phyloP scores from a whole-genome alignment of 2,888 invertebrate genomes.

The Acrobasis repandana region DNA sequence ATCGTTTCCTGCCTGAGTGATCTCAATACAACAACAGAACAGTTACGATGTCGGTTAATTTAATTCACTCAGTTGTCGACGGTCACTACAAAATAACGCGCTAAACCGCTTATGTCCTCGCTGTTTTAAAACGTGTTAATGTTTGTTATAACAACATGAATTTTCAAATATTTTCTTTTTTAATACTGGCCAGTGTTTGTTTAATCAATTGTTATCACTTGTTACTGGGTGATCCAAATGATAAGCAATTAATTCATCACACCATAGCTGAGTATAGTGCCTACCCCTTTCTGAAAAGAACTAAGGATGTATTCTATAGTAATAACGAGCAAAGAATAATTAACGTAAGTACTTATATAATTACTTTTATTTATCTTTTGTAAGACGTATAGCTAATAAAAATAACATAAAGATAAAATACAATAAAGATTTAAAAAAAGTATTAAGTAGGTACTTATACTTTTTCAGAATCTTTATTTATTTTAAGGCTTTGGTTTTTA shows the following conservation, averaged over 20 bases:
- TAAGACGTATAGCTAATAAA: no score
- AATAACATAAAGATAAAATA: no score
- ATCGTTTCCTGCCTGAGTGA: conserved; percentile 2
- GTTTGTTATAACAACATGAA: conserved; percentile 38
- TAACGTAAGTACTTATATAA: conserved; percentile 4
- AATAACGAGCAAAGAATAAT: conserved; percentile 5
- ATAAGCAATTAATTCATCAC: conserved; percentile 11
- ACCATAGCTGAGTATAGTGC: conserved; percentile 37
- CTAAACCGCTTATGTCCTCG: conserved; percentile 25
- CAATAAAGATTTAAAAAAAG: no score
- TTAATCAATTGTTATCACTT: conserved; percentile 44
- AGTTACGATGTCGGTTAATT: conserved; percentile 4
- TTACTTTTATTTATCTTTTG: neutral
- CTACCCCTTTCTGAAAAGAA: conserved; percentile 49
- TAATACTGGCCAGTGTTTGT: conserved; percentile 35
- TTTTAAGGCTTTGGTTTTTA: no score
- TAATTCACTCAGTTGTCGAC: conserved; percentile 5
- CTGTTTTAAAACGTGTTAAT: conserved; percentile 33
- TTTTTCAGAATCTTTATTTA: no score
- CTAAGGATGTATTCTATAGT: conserved; percentile 51
- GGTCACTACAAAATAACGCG: neutral
- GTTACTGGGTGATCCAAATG: conserved; percentile 44
- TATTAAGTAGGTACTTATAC: no score
- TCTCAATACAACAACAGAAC: conserved; percentile 5
- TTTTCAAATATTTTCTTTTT: conserved; percentile 32